A percentile compares a stretch with the other conserved stretches of the same genome.
Conservation (phyloP, 2,888 invertebrate genomes). For the Eupsilia transversa region DNA sequence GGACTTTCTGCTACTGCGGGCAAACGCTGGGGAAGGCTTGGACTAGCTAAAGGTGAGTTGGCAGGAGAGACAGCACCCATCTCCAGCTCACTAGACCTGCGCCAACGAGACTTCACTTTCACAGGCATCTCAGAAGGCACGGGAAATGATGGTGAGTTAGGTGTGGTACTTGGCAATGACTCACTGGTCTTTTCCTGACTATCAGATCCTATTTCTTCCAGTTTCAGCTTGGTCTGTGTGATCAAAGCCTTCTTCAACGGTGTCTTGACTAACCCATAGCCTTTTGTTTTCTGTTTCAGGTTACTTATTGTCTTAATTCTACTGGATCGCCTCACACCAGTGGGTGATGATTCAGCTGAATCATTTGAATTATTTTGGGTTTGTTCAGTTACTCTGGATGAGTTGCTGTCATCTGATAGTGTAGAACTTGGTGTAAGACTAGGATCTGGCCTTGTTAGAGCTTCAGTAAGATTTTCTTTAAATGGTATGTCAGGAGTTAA, state of each 20-base stretch:
- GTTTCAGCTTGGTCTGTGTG: constrained; percentile 88
- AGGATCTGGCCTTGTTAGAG: constrained; percentile 83
- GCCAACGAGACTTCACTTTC: constrained; percentile 95
- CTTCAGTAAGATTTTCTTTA: constrained; percentile 75
- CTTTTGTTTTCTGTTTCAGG: constrained; percentile 92
- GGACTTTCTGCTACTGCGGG: constrained; percentile 75
- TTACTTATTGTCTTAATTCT: constrained; percentile 94
- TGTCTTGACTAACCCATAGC: constrained; percentile 92
- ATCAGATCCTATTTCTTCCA: constrained; percentile 91
- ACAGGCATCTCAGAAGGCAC: constrained; percentile 92
- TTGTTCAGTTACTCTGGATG: constrained; percentile 82
- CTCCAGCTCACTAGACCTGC: constrained; percentile 94
- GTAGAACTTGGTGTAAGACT: constrained; percentile 87
- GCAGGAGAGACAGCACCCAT: constrained; percentile 89
- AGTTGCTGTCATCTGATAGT: constrained; percentile 87
- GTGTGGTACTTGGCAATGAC: constrained; percentile 72
- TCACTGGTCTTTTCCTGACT: constrained; percentile 85
- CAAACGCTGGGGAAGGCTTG: constrained; percentile 79
- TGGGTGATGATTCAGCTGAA: constrained; percentile 87
- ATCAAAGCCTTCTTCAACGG: constrained; percentile 87
- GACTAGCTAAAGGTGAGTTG: constrained; percentile 84
- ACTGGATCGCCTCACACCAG: constrained; percentile 93
- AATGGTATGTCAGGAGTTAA: constrained; percentile 78
- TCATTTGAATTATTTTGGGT: constrained; percentile 84
- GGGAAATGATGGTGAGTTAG: constrained; percentile 85